These are phyloP conservation scores for Eurypyga helias DNA, from an alignment of 2,113 vertebrate genomes.

Conservation along the genomic window DNA sequence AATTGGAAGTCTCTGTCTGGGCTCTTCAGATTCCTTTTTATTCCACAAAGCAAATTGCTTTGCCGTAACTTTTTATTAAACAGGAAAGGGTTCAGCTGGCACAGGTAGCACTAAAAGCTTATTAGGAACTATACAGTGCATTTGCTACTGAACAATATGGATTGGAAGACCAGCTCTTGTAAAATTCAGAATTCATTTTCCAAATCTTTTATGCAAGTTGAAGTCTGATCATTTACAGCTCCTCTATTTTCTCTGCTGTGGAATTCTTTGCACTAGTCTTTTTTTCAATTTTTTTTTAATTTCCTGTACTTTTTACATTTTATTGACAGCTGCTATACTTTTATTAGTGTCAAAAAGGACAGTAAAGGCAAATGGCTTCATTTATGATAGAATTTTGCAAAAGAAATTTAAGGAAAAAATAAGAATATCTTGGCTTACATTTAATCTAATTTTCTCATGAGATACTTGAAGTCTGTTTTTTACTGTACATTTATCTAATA, in stretches of 20 bases:
- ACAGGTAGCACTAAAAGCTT: conserved; percentile 54
- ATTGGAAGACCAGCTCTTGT: neutral
- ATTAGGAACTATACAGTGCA: conserved; percentile 27
- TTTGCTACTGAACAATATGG: neutral
- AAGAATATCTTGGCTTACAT: neutral
- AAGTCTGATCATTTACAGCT: neutral
- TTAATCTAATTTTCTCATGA: neutral
- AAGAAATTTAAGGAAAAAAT: neutral
- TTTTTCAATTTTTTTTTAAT: neutral
- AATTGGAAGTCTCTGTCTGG: conserved; percentile 75
- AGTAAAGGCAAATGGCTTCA: neutral
- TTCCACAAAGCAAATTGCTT: conserved; percentile 76
- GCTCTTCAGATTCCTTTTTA: conserved; percentile 67
- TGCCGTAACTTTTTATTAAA: conserved; percentile 34
- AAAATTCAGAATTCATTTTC: conserved; percentile 48
- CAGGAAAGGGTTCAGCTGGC: conserved; percentile 37
- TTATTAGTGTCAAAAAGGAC: neutral
- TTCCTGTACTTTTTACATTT: neutral
- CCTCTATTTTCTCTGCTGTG: neutral
- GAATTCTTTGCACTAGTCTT: neutral
- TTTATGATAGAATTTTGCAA: neutral
- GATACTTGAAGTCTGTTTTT: neutral
- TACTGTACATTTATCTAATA: neutral
- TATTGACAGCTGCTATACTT: conserved; percentile 46
- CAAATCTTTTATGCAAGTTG: conserved; percentile 2